These are phyloP conservation scores for Stenopsyche tienmushanensis DNA, from an alignment of 1,140 invertebrate genomes.

Conservation along the genomic window DNA sequence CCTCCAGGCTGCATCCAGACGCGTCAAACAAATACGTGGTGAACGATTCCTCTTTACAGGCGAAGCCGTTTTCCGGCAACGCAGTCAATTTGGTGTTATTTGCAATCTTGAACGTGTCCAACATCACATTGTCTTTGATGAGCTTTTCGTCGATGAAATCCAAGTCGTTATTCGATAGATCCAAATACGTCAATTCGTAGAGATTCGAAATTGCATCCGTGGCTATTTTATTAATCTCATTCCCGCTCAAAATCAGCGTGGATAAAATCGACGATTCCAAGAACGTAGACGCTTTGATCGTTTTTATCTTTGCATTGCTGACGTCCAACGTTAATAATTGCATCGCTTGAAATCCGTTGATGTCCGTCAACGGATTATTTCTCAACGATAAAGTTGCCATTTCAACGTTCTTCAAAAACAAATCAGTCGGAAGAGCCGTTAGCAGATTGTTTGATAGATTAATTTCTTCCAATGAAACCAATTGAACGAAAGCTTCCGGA, in stretches of 20 bases:
- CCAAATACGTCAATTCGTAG: constrained; percentile 62
- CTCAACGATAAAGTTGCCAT: constrained; percentile 63
- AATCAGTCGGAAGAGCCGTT: constrained; percentile 56
- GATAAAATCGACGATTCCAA: constrained; percentile 61
- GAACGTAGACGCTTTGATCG: constrained; percentile 65
- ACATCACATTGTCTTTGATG: constrained; percentile 64
- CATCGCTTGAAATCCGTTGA: constrained; percentile 56
- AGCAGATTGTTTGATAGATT: constrained; percentile 67
- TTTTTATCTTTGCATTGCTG: constrained; percentile 63
- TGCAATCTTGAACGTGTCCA: constrained; percentile 66
- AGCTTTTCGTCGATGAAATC: constrained; percentile 63
- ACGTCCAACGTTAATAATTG: constrained; percentile 63
- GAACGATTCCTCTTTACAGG: constrained; percentile 58
- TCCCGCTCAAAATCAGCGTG: constrained; percentile 63
- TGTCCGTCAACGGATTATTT: constrained; percentile 57
- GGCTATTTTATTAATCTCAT: constrained; percentile 65
- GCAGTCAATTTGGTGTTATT: constrained; percentile 64
- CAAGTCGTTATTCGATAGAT: constrained; percentile 67
- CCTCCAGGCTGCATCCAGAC: constrained; percentile 65
- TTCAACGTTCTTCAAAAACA: constrained; percentile 61
- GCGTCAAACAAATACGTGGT: constrained; percentile 68
- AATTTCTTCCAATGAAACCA: constrained; percentile 63
- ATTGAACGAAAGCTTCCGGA: constrained; percentile 58
- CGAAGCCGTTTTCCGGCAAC: constrained; percentile 61
- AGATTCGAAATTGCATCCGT: constrained; percentile 65